A percentile compares a stretch with the other conserved stretches of the same genome.
phyloP scores from a whole-genome alignment of 2,797 vertebrate genomes.

The Chiroxiphia lanceolata region DNA sequence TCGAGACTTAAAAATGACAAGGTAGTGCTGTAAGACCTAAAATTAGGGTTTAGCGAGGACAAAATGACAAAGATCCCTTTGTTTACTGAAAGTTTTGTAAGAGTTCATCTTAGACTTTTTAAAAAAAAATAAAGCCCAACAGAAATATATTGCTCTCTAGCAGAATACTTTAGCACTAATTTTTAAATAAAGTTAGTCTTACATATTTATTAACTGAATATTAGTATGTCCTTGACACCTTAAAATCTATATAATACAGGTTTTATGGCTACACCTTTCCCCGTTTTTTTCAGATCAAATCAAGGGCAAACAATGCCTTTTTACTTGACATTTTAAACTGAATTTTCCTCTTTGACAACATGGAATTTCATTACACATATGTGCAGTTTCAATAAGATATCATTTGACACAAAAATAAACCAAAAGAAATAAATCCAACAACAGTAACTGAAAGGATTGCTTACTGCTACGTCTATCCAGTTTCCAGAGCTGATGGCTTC shows the following conservation, averaged over 20 bases:
- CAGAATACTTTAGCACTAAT: neutral
- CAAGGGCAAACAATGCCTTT: neutral
- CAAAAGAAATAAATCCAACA: neutral
- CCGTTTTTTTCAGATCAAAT: neutral
- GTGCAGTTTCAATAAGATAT: neutral
- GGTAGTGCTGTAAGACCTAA: neutral
- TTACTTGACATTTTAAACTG: neutral
- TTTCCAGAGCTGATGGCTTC: constrained; percentile 89
- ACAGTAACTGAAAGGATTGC: neutral
- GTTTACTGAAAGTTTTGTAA: accelerated
- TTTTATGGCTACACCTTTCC: neutral
- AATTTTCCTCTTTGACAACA: neutral
- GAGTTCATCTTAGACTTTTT: neutral
- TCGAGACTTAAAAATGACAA: neutral
- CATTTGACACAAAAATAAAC: neutral
- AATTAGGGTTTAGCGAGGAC: neutral
- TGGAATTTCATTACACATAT: neutral
- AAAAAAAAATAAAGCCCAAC: accelerated
- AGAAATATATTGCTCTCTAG: neutral
- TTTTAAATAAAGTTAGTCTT: neutral
- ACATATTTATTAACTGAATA: neutral
- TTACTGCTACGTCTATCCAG: constrained; percentile 91
- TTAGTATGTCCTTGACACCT: neutral
- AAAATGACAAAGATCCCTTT: neutral
- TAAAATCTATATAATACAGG: no score